Base-by-base conservation (phyloP, 2,113 vertebrate species). In the Baryphthengus martii region DNA sequence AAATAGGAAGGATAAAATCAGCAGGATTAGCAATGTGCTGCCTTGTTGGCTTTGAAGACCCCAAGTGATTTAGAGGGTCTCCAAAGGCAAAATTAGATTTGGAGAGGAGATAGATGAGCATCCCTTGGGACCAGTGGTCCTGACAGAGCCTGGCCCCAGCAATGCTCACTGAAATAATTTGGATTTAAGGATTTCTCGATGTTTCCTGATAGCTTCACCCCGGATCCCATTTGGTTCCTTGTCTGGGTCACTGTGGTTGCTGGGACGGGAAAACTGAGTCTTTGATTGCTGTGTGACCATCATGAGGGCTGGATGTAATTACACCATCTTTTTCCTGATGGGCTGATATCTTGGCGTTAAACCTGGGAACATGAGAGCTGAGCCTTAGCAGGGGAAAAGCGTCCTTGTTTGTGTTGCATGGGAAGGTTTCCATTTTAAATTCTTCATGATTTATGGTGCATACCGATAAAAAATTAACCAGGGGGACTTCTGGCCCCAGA, bases 101-200 rank as follows among this genome's bases (percentile, higher is more conserved):
- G 8, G 20, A 67, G 28, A 62, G 29, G 40, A 78, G 10, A 33
- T 29, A 10, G 5, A 1, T 24, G 44, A 65, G 35, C 56, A 61
- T 23, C n/a, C 39, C 26, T 29, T 59, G 29, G 56, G 45, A 49
- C 13, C 29, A 13, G 21, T 0, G 14, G 42, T 56, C 31, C 31
- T 18, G 26, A n/a, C 16, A 23, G 49, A 75, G 37, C 26, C 47
- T 0, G 2, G 47, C 53, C 28, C 39, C 28, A 20, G 21, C 1
- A 0, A 3, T n/a, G 39, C 26, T 81, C 0, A 1, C 8, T 9
- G 26, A 33, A n/a, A 6, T 42, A 19, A 8, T 23, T 47, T 49
- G 39, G 20, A 28, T 58, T 72, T 73, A 39, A 73, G 31, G 25
- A 13, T 53, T 81, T 56, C n/a, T 59, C 49, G 23, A 25, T 35